Evolutionary conservation across 2,113 vertebrate genomes (phyloP), one percentile per base, ranked within the genome.

Genomic region (Spermophilus dauricus): DNA sequence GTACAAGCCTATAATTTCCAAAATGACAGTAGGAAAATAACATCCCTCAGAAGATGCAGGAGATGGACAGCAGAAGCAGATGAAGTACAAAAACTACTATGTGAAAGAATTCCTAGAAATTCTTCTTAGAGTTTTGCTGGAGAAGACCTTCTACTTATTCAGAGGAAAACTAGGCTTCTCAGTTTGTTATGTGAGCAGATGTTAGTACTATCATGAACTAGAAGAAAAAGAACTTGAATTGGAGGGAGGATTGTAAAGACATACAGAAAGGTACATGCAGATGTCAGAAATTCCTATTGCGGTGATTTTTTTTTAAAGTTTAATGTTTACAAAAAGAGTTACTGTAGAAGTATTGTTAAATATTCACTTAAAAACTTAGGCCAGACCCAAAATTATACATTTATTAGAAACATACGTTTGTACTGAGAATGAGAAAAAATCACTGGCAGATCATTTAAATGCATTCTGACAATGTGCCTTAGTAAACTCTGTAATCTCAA

Each of bases 401-500:
- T 17, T 34, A 85, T 51, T 70, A 88, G 30, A 95, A 97, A 91
- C 5, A 4, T 78, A 89, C 8, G 30, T 89, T 84, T 75, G 8
- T 1, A 0, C 69, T 34, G 14, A 32, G 8, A 18, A 86, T 4
- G 34, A 94, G 84, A 75, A 72, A 87, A 89, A 89, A 26, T 5
- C 63, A 32, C 53, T 94, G 24, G n/a, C 82, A 85, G 65, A 77
- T 0, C 0, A 75, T 14, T 93, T 92, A 24, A 30, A 78, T 95
- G 87, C 14, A 89, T 93, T 85, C 37, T 96, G 94, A 61, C 32
- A 78, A 48, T 83, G 67, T 56, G 86, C 58, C 84, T 95, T 72
- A 95, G 63, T 94, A 97, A 53, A 4, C 67, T 56, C 61, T 51
- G 53, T 48, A 97, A 97, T 80, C 83, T 86, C 91, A 80, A 45